These are phyloP conservation scores for Galerucella calmariensis DNA, from an alignment of 2,888 invertebrate genomes.

Conservation along the genomic window DNA sequence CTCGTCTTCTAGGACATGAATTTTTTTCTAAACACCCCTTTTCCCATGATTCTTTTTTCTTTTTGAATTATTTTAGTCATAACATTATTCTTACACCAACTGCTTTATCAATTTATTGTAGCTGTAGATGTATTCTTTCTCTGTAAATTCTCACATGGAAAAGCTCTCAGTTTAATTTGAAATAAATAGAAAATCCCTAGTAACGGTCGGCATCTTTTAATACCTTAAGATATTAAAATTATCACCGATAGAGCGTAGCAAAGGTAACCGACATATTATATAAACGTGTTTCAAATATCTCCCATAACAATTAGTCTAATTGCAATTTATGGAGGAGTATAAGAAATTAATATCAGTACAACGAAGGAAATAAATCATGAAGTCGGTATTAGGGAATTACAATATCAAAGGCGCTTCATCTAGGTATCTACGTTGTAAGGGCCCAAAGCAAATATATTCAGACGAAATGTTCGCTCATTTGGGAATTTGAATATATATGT, in stretches of 20 bases:
- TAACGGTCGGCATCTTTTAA: background rate
- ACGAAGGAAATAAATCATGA: conserved; percentile 63
- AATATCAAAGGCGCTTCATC: conserved; percentile 65
- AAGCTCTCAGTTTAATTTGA: too few relatives aligned
- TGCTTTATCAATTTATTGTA: too few relatives aligned
- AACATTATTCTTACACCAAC: too few relatives aligned
- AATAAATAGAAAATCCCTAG: background rate
- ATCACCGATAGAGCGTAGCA: background rate
- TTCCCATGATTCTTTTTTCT: too few relatives aligned
- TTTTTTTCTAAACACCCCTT: too few relatives aligned
- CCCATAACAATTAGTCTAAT: conserved; percentile 50
- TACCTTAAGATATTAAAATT: background rate
- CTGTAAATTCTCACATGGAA: too few relatives aligned
- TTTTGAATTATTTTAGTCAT: too few relatives aligned
- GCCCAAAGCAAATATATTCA: conserved; percentile 59
- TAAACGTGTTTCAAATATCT: conserved; percentile 37
- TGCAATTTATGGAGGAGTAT: conserved; percentile 50
- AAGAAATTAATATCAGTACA: conserved; percentile 54
- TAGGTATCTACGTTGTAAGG: conserved; percentile 61
- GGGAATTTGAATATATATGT: conserved; percentile 64
- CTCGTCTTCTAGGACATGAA: too few relatives aligned
- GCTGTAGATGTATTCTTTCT: too few relatives aligned
- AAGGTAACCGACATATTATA: background rate
- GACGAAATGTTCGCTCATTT: conserved; percentile 59
- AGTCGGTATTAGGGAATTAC: conserved; percentile 63